Evolutionary conservation across 2,113 vertebrate genomes (phyloP), one percentile per base, ranked within the genome.

Genomic region (Ammodytes marinus): DNA sequence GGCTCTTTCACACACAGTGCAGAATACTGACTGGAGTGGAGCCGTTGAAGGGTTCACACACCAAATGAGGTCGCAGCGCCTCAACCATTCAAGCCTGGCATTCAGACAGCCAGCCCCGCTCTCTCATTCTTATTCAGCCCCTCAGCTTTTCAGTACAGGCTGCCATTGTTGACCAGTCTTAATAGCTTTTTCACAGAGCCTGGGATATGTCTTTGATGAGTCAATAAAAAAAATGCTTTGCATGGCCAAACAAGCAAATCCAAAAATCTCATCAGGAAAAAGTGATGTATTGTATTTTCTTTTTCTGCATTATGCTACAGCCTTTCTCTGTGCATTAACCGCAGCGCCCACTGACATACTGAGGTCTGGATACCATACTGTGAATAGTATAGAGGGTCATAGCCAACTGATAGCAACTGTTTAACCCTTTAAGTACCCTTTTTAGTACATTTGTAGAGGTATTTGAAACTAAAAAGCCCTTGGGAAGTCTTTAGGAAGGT

Each of bases 171-270:
- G 80, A 89, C 89, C 80, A 69, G 83, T 57, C 64, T 27, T 88
- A 89, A 90, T 91, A 80, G 86, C 88, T 87, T 90, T 92, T 76
- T 82, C 76, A 82, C 67, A 67, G 60, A 82, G 77, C 63, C 57
- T 13, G 35, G 69, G 77, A 77, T 60, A 74, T 49, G 11, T 77
- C 70, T 82, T 80, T 90, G 91, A 93, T 84, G 87, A 88, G 88
- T 85, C 85, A 91, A 91, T 91, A 89, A 89, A 91, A 87, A 80
- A 91, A 87, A 80, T 73, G 80, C 87, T 90, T 86, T 89, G 80
- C 75, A 71, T 65, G 5, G 74, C 79, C 71, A 76, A 86, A 88
- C 73, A 84, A 86, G 69, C 69, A 13, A 8, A 57, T 53, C 42
- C 45, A 49, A 81, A 27, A 84, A 78, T 80, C 72, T 76, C 80